Evolutionary conservation across 92 coral and sea anemone genomes (phyloP).

Genomic region (Epizoanthus scotinus): DNA sequence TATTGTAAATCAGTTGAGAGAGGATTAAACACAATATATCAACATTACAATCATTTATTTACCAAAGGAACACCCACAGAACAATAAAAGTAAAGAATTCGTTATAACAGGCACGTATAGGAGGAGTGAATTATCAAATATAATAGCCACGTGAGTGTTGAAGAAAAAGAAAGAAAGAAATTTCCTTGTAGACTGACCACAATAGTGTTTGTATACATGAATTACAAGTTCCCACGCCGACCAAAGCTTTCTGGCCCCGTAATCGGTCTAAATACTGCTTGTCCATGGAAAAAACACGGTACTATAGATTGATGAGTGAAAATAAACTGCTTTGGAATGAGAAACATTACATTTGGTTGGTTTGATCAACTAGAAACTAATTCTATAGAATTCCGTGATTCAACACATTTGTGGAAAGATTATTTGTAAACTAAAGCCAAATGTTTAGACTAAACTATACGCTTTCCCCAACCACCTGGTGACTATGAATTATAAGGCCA

Average conservation of each 20-base stretch:
- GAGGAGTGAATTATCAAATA: conserved; percentile 7
- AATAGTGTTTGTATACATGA: neutral
- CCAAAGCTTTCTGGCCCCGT: neutral
- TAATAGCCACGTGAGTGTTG: neutral
- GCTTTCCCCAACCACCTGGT: conserved; percentile 25
- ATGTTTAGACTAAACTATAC: conserved; percentile 27
- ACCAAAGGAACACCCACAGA: conserved; percentile 20
- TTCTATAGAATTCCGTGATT: conserved; percentile 34
- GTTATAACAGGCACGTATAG: neutral
- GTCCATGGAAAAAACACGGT: neutral
- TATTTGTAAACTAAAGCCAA: conserved; percentile 20
- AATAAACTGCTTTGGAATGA: conserved; percentile 11
- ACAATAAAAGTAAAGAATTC: neutral
- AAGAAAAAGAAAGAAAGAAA: neutral
- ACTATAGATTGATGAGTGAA: neutral
- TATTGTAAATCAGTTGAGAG: neutral
- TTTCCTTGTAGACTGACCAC: neutral
- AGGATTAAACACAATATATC: neutral
- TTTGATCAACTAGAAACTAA: neutral
- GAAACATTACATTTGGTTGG: neutral
- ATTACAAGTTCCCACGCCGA: neutral
- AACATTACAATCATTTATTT: conserved; percentile 7
- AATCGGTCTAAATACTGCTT: neutral
- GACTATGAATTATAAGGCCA: conserved; percentile 18
- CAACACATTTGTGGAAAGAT: conserved; percentile 14